Evolutionary conservation across 1,140 invertebrate genomes (phyloP), one percentile per base, ranked within the genome.

Genomic region (Hermetia illucens): DNA sequence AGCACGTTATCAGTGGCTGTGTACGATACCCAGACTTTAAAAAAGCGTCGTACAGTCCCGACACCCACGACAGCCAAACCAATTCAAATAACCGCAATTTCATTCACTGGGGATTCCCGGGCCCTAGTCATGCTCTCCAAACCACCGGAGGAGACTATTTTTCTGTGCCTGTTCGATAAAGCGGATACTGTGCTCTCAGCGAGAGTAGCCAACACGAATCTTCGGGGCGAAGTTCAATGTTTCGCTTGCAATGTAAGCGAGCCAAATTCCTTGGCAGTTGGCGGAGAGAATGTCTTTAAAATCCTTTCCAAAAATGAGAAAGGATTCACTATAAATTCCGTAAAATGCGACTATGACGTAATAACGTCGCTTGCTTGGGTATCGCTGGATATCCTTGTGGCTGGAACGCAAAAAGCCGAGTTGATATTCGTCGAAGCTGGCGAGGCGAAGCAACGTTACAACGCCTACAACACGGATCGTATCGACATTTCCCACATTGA

Each of bases 121-220:
- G 71, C 75, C 42, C 47, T 90, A 16, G 71, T 74, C 4, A 68
- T 75, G 1, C 67, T 86, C 9, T 76, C 76, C 0, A 75, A 75
- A 12, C 70, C 72, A 34, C 77, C 81, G 0, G 82, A 86, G 47
- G 84, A 75, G 62, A 73, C 65, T 12, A 61, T 88, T 48, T 62
- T 81, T 3, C 75, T 74, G 53, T 82, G 79, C 55, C 72, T 75
- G 43, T 77, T 80, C 68, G 82, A 86, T 45, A 85, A 80, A 52
- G 73, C 72, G 1, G 78, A 79, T 55, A 64, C 85, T 0, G 73
- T 84, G 44, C 75, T 75, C 12, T 70, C 68, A 22, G 65, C 70
- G 1, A 75, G 76, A 43, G 64, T 76, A 41, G 66, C 71, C 20
- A 70, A 68, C 44, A 47, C 57, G 0, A 71, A 71, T 21, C 66